Evolutionary conservation across 2,113 vertebrate genomes (phyloP).

Genomic region (Scomber japonicus): DNA sequence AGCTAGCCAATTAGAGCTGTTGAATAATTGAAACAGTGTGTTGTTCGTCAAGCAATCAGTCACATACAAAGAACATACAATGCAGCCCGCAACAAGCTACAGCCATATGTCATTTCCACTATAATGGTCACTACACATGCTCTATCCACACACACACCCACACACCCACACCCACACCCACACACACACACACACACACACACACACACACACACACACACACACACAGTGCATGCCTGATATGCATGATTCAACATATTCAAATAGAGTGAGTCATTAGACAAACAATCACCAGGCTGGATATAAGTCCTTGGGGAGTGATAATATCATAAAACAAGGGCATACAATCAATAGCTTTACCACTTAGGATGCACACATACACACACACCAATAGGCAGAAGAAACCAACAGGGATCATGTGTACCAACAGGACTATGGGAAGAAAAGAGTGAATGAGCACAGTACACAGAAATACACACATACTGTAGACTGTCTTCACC

Average conservation of each 20-base stretch:
- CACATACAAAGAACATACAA: conserved; percentile 27
- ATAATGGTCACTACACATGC: neutral
- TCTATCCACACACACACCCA: neutral
- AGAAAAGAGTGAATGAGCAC: conserved; percentile 11
- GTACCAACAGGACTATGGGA: conserved; percentile 15
- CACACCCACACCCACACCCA: neutral
- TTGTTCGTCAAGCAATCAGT: conserved; percentile 47
- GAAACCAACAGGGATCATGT: neutral
- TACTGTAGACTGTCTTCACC: neutral
- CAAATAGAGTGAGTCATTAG: conserved; percentile 20
- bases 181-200: too few species aligned
- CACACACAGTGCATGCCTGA: neutral
- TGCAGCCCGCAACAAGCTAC: neutral
- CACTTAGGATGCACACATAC: neutral
- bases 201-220: neutral
- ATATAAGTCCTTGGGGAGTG: conserved; percentile 27
- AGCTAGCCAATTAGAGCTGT: conserved; percentile 66
- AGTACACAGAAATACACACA: neutral
- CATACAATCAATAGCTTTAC: conserved; percentile 42
- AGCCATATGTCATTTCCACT: conserved; percentile 16
- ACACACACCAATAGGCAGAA: conserved; percentile 9
- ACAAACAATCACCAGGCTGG: conserved; percentile 10
- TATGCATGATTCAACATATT: neutral
- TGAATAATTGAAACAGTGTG: conserved; percentile 77
- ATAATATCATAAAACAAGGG: conserved; percentile 30